phyloP scores from a whole-genome alignment of 2,113 vertebrate species.

The Typhlomys cinereus region DNA sequence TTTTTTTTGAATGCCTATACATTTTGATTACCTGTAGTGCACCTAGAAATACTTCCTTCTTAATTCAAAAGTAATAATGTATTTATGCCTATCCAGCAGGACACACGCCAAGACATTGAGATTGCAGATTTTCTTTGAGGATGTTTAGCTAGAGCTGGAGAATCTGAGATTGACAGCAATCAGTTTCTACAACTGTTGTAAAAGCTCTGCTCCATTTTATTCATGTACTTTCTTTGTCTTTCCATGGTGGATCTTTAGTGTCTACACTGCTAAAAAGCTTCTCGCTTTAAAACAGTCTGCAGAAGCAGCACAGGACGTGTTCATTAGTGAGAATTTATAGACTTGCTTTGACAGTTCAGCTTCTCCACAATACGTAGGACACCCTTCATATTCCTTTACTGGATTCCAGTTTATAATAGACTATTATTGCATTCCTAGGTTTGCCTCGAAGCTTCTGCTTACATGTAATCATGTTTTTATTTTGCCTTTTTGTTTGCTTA shows the following conservation, averaged over 20 bases:
- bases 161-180: background rate
- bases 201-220: background rate
- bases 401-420: background rate
- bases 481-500: background rate
- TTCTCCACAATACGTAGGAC: background rate
- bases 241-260: background rate
- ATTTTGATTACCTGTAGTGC: background rate
- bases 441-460: background rate
- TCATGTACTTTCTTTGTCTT: background rate
- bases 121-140: background rate
- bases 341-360: background rate
- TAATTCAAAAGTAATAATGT: background rate
- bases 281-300: background rate
- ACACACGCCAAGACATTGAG: background rate
- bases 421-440: background rate
- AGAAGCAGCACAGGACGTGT: background rate
- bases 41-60: background rate
- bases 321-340: background rate
- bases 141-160: background rate
- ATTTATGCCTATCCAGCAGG: background rate
- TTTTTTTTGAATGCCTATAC: no score
- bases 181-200: background rate
- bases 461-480: background rate
- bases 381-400: background rate
- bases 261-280: background rate